phyloP scores from a whole-genome alignment of 1,140 invertebrate species.

The Phthorimaea operculella region DNA sequence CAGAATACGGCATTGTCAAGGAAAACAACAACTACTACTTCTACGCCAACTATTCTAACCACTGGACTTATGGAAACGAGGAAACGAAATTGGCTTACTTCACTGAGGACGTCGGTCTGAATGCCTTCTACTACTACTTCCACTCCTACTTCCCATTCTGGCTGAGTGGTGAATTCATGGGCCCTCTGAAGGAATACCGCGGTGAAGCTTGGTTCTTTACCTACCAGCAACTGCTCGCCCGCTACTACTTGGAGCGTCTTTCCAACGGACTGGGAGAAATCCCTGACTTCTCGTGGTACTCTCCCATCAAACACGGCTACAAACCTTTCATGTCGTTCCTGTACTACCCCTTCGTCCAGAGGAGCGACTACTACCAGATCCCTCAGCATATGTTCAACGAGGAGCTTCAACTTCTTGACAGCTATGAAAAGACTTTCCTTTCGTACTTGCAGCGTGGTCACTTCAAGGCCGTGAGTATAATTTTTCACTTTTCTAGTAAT shows the following conservation, averaged over 20 bases:
- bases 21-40: conserved; percentile 54
- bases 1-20: conserved; percentile 56
- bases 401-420: conserved; percentile 42
- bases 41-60: conserved; percentile 68
- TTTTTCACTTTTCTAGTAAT: no score
- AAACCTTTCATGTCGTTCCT: conserved; percentile 58
- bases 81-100: conserved; percentile 78
- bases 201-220: conserved; percentile 73
- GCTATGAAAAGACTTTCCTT: conserved; percentile 48
- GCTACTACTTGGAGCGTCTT: conserved; percentile 77
- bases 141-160: conserved; percentile 75
- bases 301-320: conserved; percentile 69
- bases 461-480: conserved; percentile 46
- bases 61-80: conserved; percentile 58
- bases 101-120: conserved; percentile 77
- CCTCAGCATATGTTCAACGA: conserved; percentile 34
- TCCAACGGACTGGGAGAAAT: conserved; percentile 72
- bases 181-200: conserved; percentile 67
- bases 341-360: conserved; percentile 40
- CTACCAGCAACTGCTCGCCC: conserved; percentile 72
- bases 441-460: conserved; percentile 43
- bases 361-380: conserved; percentile 41
- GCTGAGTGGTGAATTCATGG: conserved; percentile 67
- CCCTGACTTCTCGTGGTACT: conserved; percentile 68
- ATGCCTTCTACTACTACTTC: conserved; percentile 77